Percentiles rank a stretch among this genome's conserved stretches.
phyloP scores from a whole-genome alignment of 2,888 invertebrate genomes.

The Linyphia triangularis region DNA sequence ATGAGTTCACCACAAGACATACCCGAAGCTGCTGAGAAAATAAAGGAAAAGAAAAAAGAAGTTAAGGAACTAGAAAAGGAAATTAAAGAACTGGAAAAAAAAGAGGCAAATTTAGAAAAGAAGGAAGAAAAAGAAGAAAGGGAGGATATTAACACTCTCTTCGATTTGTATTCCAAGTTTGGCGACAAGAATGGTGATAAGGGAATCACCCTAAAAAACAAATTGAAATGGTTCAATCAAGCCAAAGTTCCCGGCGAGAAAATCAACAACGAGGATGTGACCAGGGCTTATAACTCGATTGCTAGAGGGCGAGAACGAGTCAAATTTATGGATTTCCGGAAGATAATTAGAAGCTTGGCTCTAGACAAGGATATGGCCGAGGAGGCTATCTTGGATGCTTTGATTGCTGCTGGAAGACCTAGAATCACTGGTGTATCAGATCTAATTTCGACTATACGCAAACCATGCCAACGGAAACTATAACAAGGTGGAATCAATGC shows the following conservation, averaged over 20 bases:
- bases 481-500: not conserved
- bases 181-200: not conserved
- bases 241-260: not conserved
- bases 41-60: not conserved
- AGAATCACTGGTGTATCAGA: not conserved
- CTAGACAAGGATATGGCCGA: not conserved
- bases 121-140: not conserved
- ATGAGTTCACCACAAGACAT: no score
- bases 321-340: not conserved
- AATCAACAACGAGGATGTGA: not conserved
- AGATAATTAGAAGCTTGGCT: not conserved
- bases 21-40: no score
- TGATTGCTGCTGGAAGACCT: conserved; percentile 1
- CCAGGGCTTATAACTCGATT: not conserved
- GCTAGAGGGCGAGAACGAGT: not conserved
- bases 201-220: not conserved
- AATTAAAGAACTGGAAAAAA: not conserved
- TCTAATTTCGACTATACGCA: not conserved
- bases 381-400: not conserved
- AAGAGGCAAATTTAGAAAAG: not conserved
- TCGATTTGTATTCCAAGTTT: not conserved
- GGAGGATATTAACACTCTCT: not conserved
- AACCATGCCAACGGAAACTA: not conserved
- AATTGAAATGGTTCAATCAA: conserved; percentile 4
- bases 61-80: not conserved